Conservation (phyloP, 2,113 vertebrate genomes). For the Etheostoma cragini region DNA sequence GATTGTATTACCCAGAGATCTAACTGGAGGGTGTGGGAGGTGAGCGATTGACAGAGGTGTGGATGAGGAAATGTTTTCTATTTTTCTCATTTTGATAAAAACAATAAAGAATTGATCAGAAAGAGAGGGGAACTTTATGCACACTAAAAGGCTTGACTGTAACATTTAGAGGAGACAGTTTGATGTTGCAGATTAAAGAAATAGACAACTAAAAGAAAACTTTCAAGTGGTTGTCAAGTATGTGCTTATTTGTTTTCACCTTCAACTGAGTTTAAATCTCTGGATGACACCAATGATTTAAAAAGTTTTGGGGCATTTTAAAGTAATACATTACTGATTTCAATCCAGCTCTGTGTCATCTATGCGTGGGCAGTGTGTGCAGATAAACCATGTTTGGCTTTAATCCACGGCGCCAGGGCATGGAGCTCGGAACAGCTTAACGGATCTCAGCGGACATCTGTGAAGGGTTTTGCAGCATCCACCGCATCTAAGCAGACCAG, state of each 20-base stretch:
- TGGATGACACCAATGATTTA: no score
- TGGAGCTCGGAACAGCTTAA: no score
- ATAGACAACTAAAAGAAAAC: constrained; percentile 3
- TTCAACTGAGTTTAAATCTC: constrained; percentile 17
- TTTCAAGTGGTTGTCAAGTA: not conserved
- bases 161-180: constrained; percentile 15
- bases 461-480: no score
- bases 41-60: not conserved
- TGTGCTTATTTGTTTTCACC: not conserved
- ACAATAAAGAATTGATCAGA: constrained; percentile 14
- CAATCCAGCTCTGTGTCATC: no score
- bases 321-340: no score
- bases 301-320: not conserved
- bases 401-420: no score
- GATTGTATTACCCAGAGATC: not conserved
- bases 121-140: not conserved
- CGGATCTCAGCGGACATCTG: no score
- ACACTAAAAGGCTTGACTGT: not conserved
- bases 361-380: no score
- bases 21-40: not conserved
- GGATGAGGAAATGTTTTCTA: not conserved
- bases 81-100: constrained; percentile 1
- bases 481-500: no score
- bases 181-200: constrained; percentile 41
- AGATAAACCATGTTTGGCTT: no score